Conservation (phyloP, 2,113 vertebrate species). For the Noturus placidus region DNA sequence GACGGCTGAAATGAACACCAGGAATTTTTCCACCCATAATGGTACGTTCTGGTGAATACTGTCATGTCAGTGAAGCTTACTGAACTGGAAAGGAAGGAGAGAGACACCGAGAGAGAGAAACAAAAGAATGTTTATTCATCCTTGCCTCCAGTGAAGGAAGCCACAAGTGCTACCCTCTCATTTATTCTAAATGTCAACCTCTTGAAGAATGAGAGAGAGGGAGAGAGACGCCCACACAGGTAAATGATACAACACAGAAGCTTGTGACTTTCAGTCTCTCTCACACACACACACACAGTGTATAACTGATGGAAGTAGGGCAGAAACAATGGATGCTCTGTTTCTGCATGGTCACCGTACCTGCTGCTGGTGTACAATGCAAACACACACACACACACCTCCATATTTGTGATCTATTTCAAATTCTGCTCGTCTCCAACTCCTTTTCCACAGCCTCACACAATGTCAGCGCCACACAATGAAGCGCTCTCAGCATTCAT, state of each 20-base stretch:
- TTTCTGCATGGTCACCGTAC: slow-evolving; percentile 29
- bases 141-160: slow-evolving; percentile 55
- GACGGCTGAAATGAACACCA: background rate
- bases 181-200: slow-evolving; percentile 58
- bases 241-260: slow-evolving; percentile 32
- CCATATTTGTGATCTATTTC: background rate
- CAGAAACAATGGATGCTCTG: slow-evolving; percentile 36
- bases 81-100: background rate
- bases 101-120: slow-evolving; percentile 39
- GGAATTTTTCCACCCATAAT: background rate
- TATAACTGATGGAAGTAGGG: slow-evolving; percentile 13
- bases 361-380: background rate
- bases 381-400: background rate
- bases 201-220: slow-evolving; percentile 50
- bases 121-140: slow-evolving; percentile 65
- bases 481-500: background rate
- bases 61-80: background rate
- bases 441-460: background rate
- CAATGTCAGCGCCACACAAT: background rate
- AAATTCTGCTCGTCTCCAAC: background rate
- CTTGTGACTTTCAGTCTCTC: slow-evolving; percentile 12
- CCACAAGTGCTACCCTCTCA: slow-evolving; percentile 27
- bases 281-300: slow-evolving; percentile 19
- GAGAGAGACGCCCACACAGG: slow-evolving; percentile 43
- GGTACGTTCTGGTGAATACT: background rate